These are phyloP conservation scores for Megaleporinus macrocephalus DNA, from an alignment of 2,113 vertebrate species.

Conservation along the genomic window DNA sequence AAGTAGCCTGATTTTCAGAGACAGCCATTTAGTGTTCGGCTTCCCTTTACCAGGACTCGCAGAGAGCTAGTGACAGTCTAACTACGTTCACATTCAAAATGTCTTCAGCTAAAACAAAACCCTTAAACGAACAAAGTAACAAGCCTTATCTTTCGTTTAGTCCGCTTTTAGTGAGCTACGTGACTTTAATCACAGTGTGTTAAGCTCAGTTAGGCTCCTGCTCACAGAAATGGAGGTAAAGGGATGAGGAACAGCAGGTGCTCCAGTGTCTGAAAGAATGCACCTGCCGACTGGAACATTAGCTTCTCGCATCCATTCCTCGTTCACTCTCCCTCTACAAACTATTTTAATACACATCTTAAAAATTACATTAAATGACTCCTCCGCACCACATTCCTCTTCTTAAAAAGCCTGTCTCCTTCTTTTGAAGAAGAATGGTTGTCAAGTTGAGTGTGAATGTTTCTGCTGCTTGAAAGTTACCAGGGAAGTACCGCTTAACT, in stretches of 20 bases:
- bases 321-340: slow-evolving; percentile 12
- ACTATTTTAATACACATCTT: not conserved
- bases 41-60: not conserved
- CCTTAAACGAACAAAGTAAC: not conserved
- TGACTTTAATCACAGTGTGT: not conserved
- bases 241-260: not conserved
- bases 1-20: not conserved
- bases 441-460: not conserved
- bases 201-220: slow-evolving; percentile 16
- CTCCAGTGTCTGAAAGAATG: not conserved
- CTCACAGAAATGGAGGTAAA: not conserved
- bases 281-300: slow-evolving; percentile 16
- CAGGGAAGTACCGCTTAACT: not conserved
- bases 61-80: not conserved
- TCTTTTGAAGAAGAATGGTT: not conserved
- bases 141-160: not conserved
- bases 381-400: not conserved
- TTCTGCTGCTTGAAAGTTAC: not conserved
- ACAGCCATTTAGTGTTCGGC: slow-evolving; percentile 6
- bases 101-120: not conserved
- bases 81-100: not conserved
- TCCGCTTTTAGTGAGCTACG: not conserved
- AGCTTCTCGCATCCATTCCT: slow-evolving; percentile 1
- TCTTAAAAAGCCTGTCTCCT: not conserved
- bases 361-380: not conserved